Conservation (phyloP, 2,797 vertebrate genomes). For the Macrochelys suwanniensis region DNA sequence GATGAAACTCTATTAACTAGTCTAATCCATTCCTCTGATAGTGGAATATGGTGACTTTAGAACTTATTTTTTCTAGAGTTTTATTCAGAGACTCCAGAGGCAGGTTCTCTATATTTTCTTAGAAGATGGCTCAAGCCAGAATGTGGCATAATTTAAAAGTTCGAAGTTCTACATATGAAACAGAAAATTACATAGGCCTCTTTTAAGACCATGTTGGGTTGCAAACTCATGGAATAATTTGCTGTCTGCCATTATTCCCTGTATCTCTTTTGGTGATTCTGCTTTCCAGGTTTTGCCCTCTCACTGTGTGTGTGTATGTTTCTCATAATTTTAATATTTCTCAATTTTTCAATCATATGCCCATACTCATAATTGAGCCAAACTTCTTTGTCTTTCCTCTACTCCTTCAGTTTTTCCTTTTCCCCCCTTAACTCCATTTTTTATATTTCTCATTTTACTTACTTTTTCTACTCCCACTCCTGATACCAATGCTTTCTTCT, state of each 20-base stretch:
- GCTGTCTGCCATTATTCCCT: neutral
- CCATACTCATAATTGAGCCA: neutral
- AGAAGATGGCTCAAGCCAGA: neutral
- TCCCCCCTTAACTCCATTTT: neutral
- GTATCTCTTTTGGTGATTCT: neutral
- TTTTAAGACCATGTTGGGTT: neutral
- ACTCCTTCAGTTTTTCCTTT: neutral
- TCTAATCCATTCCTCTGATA: neutral
- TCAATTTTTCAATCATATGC: neutral
- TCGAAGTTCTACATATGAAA: neutral
- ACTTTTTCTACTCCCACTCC: neutral
- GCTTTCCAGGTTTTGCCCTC: neutral
- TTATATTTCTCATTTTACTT: neutral
- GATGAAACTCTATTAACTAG: neutral
- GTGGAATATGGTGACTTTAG: neutral
- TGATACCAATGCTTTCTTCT: neutral
- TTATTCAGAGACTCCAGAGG: neutral
- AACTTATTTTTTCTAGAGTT: neutral
- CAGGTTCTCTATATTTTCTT: neutral
- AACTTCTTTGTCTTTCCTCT: slow-evolving; percentile 1
- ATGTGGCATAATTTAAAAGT: neutral
- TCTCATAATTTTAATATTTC: neutral
- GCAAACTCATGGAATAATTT: fast-evolving
- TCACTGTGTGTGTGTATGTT: neutral
- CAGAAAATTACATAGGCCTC: neutral